phyloP scores from a whole-genome alignment of 2,888 invertebrate species.

The Psylliodes chrysocephalus region DNA sequence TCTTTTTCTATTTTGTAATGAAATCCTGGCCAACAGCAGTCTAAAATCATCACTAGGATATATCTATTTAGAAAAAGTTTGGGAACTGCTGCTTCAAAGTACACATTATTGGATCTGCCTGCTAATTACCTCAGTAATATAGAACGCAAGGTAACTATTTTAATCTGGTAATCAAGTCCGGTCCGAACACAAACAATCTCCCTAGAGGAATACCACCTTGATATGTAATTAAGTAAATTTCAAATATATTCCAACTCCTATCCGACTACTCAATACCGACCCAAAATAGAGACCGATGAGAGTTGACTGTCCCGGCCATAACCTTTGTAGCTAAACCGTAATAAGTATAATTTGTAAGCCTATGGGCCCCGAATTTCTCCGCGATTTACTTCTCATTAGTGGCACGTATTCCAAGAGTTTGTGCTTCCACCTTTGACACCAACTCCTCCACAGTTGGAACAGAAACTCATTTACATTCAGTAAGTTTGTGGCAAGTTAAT shows the following conservation, averaged over 20 bases:
- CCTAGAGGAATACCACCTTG: constrained; percentile 3
- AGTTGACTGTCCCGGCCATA: neutral
- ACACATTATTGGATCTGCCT: too few relatives aligned
- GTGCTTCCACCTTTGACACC: constrained; percentile 44
- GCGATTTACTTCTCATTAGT: constrained; percentile 47
- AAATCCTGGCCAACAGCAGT: too few relatives aligned
- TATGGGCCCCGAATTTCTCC: constrained; percentile 35
- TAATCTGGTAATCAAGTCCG: neutral
- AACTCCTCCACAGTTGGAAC: constrained; percentile 38
- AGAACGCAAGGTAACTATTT: neutral
- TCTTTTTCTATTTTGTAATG: too few relatives aligned
- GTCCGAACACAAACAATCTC: neutral
- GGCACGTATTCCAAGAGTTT: constrained; percentile 41
- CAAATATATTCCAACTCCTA: neutral
- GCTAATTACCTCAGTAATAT: too few relatives aligned
- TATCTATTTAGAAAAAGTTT: too few relatives aligned
- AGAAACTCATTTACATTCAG: constrained; percentile 52
- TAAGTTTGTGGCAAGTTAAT: constrained; percentile 55
- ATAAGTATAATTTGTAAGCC: constrained; percentile 43
- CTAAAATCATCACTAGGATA: too few relatives aligned
- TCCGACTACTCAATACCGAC: constrained; percentile 3
- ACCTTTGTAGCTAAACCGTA: constrained; percentile 22
- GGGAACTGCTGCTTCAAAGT: too few relatives aligned
- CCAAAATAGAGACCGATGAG: neutral
- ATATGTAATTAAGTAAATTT: constrained; percentile 13